Evolutionary conservation across 2,888 invertebrate species (phyloP).

Genomic region (Platerodrilus igneus): DNA sequence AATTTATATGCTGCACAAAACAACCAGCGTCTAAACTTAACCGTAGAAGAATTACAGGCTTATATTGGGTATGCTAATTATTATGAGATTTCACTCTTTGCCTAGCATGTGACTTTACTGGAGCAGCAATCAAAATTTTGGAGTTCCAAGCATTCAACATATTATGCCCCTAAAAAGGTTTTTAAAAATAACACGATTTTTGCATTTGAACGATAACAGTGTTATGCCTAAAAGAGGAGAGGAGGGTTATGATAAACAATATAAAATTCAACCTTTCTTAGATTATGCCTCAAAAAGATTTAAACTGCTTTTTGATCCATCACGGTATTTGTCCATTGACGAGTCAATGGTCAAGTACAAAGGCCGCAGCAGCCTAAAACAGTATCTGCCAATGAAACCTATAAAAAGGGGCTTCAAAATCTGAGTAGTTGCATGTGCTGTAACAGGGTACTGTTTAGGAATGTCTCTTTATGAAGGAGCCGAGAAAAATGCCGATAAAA

Average conservation of each 20-base stretch:
- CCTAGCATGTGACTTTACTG: too few species aligned
- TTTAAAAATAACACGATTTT: too few species aligned
- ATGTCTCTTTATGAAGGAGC: conserved; percentile 11
- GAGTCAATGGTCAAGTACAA: conserved; percentile 13
- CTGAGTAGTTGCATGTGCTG: conserved; percentile 12
- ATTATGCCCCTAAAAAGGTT: too few species aligned
- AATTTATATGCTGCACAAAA: conserved; percentile 12
- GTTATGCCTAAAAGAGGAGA: too few species aligned
- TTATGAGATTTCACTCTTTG: too few species aligned
- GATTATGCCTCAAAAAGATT: conserved; percentile 4
- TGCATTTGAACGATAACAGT: too few species aligned
- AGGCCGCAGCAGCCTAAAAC: conserved; percentile 11
- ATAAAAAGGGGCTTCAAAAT: conserved; percentile 15
- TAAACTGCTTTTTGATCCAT: conserved; percentile 6
- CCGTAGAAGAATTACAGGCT: conserved; percentile 11
- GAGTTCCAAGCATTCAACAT: conserved; percentile 10
- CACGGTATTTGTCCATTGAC: conserved; percentile 6
- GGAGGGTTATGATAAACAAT: conserved; percentile 14
- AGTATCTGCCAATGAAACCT: conserved; percentile 16
- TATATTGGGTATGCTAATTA: too few species aligned
- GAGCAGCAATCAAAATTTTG: too few species aligned
- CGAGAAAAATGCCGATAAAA: conserved; percentile 5
- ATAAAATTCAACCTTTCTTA: conserved; percentile 16
- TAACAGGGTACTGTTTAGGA: conserved; percentile 12
- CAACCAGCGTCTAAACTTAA: too few species aligned